Evolutionary conservation across 2,888 invertebrate species (phyloP), one percentile per base, ranked within the genome.

Genomic region (Acheta domesticus): DNA sequence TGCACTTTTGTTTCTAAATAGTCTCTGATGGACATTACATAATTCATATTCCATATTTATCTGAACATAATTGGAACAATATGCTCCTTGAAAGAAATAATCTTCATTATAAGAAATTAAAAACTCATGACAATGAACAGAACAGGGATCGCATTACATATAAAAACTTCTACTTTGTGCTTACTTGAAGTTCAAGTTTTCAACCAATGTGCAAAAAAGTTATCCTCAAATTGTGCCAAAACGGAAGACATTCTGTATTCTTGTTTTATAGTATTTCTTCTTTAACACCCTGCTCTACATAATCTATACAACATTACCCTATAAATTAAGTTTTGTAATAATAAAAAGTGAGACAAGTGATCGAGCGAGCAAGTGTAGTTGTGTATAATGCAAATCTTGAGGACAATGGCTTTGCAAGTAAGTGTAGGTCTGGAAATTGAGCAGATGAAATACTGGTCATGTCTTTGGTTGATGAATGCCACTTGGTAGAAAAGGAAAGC

Each of bases 241-340:
- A 82, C 79, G 82, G 82, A 82, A 82, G 82, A 82, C 82, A 76
- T 79, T 78, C 77, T 80, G 74, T 36, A 36, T 75, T 75, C 78
- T 48, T 78, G 77, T 79, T 79, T 77, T 77, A 48, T 74, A 20
- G 77, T 76, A 48, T 79, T 80, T 79, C 76, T 76, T 79, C 74
- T 49, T 75, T 36, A 75, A 78, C 23, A 79, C 11, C 75, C 75
- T 77, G 78, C 77, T 78, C 74, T 36, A 78, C 62, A 48, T 74
- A 75, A 21, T 76, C 20, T 48, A n/a, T 19, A 78, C 49, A 78
- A 75, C 80, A 76, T 50, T 79, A n/a, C n/a, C 62, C 62, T 62
- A 62, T 62, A 62, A 62, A 62, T 62, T 62, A 62, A 62, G n/a
- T 62, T 62, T 75, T 74, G 20, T 36, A 20, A 36, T 75, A n/a